These are phyloP conservation scores for Lates calcarifer DNA, from an alignment of 2,113 vertebrate species.

Conservation along the genomic window DNA sequence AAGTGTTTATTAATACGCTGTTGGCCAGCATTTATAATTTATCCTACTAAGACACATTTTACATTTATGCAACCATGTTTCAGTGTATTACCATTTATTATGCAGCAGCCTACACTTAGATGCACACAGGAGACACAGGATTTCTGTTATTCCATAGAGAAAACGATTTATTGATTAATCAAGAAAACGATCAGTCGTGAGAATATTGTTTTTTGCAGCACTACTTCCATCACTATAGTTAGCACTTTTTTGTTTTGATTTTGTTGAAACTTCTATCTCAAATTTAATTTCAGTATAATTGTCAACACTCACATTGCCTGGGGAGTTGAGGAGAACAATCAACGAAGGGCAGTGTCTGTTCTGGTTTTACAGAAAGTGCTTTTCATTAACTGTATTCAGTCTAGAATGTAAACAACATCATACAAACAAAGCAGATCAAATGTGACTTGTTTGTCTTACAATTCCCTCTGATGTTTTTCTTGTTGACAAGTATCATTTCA, in stretches of 20 bases:
- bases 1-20: not conserved
- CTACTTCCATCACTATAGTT: no score
- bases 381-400: not conserved
- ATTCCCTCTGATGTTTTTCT: constrained; percentile 1
- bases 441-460: not conserved
- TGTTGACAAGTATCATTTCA: constrained; percentile 8
- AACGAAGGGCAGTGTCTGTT: not conserved
- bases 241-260: not conserved
- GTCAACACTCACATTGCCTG: not conserved
- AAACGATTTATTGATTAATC: not conserved
- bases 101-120: not conserved
- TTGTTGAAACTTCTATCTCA: not conserved
- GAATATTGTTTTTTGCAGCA: not conserved
- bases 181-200: not conserved
- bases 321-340: not conserved
- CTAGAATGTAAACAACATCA: constrained; percentile 4
- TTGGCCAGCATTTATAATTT: not conserved
- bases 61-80: no score
- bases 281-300: not conserved
- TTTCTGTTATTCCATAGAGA: no score
- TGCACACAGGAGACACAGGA: not conserved
- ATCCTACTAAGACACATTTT: not conserved
- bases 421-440: constrained; percentile 3
- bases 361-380: not conserved
- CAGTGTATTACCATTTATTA: no score